A percentile compares a stretch with the other conserved stretches of the same genome.
phyloP scores from a whole-genome alignment of 2,888 invertebrate species.

The Deilephila porcellus region DNA sequence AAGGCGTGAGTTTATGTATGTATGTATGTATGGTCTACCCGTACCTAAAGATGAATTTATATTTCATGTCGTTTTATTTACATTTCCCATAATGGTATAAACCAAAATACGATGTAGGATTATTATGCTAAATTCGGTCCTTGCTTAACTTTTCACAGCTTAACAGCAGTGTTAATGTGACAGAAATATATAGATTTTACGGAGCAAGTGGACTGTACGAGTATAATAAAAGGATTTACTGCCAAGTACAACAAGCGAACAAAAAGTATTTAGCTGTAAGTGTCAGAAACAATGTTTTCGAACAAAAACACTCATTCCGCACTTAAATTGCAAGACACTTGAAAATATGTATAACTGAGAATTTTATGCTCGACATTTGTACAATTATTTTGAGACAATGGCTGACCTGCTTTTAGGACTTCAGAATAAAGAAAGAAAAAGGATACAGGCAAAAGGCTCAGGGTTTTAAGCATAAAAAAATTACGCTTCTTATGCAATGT shows the following conservation, averaged over 20 bases:
- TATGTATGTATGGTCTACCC: no score
- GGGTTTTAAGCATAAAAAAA: background rate
- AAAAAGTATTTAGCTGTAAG: slow-evolving; percentile 26
- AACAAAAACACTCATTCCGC: slow-evolving; percentile 18
- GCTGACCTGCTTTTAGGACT: background rate
- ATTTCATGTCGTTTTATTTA: no score
- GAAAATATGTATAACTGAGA: slow-evolving; percentile 9
- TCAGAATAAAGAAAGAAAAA: background rate
- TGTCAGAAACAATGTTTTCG: slow-evolving; percentile 10
- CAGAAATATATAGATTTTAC: slow-evolving; percentile 10
- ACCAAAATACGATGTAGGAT: no score
- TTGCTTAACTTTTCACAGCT: background rate
- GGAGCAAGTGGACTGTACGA: slow-evolving; percentile 7
- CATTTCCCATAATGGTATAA: no score
- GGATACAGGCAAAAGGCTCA: background rate
- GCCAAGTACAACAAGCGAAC: slow-evolving; percentile 5
- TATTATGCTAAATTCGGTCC: no score
- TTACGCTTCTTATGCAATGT: background rate
- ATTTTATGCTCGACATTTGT: background rate
- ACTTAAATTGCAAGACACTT: slow-evolving; percentile 1
- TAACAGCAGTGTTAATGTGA: background rate
- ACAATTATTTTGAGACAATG: background rate
- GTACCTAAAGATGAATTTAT: no score
- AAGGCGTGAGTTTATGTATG: no score
- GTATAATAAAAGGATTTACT: slow-evolving; percentile 21